These are phyloP conservation scores for Oryzias celebensis DNA, from an alignment of 2,113 vertebrate genomes.

Conservation along the genomic window DNA sequence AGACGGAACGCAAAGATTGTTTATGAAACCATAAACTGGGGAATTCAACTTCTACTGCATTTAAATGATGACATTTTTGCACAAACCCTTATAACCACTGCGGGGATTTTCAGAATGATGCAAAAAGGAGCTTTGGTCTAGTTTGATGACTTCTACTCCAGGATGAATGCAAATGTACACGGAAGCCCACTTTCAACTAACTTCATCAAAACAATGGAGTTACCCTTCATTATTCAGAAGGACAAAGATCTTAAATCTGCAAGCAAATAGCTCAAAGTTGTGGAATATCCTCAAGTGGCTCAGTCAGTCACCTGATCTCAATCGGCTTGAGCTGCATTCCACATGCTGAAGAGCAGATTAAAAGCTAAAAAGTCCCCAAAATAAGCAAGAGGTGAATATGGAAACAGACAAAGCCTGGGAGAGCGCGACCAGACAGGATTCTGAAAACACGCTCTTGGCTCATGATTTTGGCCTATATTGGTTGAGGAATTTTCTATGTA, in stretches of 20 bases:
- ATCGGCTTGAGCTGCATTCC: constrained; percentile 8
- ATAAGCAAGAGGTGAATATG: constrained; percentile 4
- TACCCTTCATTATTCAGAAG: neutral
- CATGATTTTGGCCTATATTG: neutral
- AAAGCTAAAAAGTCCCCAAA: neutral
- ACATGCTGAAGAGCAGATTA: constrained; percentile 1
- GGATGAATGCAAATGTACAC: constrained; percentile 6
- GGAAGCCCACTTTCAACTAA: neutral
- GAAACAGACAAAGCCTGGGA: neutral
- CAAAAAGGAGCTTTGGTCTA: neutral
- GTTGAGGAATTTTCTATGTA: neutral
- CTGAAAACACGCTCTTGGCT: neutral
- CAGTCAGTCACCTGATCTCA: constrained; percentile 12
- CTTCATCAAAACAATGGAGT: neutral
- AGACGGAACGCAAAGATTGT: neutral
- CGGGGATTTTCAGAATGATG: neutral
- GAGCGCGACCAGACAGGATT: neutral
- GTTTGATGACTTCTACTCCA: constrained; percentile 1
- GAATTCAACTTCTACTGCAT: constrained; percentile 4
- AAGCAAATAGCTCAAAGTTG: neutral
- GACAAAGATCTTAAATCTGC: constrained; percentile 1
- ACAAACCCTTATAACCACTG: neutral
- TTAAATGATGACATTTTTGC: neutral
- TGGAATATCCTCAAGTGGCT: neutral
- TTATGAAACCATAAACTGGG: neutral